Evolutionary conservation across 2,888 invertebrate genomes (phyloP).

Genomic region (Hydriomena furcata): DNA sequence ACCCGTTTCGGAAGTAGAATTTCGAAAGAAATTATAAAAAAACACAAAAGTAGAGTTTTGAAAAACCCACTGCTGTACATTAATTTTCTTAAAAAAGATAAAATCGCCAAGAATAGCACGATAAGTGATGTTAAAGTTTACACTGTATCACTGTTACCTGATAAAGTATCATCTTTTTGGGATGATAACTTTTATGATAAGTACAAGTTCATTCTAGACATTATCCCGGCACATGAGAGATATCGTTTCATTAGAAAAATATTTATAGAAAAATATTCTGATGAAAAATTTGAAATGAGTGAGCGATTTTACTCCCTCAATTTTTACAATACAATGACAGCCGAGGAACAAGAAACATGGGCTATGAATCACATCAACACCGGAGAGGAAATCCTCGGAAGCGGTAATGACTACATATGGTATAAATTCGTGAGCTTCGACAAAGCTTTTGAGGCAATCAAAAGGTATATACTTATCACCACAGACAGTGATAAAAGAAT

Average conservation of each 20-base stretch:
- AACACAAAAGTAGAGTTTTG: constrained; percentile 53
- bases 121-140: constrained; percentile 51
- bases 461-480: constrained; percentile 27
- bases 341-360: constrained; percentile 44
- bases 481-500: constrained; percentile 16
- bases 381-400: constrained; percentile 39
- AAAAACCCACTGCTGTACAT: constrained; percentile 48
- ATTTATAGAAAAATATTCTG: constrained; percentile 42
- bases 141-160: constrained; percentile 44
- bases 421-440: constrained; percentile 45
- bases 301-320: constrained; percentile 13
- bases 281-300: constrained; percentile 43
- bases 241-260: constrained; percentile 42
- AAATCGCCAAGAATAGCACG: constrained; percentile 42
- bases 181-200: constrained; percentile 37
- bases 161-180: constrained; percentile 46
- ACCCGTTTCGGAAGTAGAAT: constrained; percentile 44
- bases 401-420: constrained; percentile 45
- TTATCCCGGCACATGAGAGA: constrained; percentile 42
- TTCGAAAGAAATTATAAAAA: constrained; percentile 49
- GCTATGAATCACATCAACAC: constrained; percentile 42
- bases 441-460: constrained; percentile 41
- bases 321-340: constrained; percentile 38
- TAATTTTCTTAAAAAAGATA: constrained; percentile 40
- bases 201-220: constrained; percentile 47